phyloP scores from a whole-genome alignment of 2,888 invertebrate species.

The Petrolisthes manimaculis region DNA sequence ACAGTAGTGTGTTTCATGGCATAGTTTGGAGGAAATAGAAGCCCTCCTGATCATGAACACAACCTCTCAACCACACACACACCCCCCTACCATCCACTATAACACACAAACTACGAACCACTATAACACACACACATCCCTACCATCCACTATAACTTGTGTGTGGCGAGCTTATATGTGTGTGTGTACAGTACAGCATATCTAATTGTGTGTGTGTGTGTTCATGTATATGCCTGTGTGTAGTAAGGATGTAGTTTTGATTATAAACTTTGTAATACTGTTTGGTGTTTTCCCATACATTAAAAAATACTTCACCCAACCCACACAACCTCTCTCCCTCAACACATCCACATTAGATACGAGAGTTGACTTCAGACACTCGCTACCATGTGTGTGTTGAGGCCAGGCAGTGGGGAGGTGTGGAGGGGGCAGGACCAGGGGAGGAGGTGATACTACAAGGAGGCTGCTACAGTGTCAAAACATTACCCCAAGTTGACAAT shows the following conservation, averaged over 20 bases:
- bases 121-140: too few relatives aligned
- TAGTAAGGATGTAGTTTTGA: too few relatives aligned
- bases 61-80: too few relatives aligned
- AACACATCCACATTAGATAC: neutral
- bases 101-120: too few relatives aligned
- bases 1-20: too few relatives aligned
- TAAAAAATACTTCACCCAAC: neutral
- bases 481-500: slow-evolving; percentile 35
- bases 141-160: too few relatives aligned
- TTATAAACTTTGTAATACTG: neutral
- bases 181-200: neutral
- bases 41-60: too few relatives aligned
- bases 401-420: neutral
- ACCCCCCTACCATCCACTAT: too few relatives aligned
- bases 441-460: neutral
- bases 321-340: neutral
- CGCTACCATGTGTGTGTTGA: slow-evolving; percentile 31
- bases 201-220: slow-evolving; percentile 13
- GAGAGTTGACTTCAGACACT: slow-evolving; percentile 12
- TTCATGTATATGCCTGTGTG: neutral
- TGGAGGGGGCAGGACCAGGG: neutral
- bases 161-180: neutral
- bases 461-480: slow-evolving; percentile 24
- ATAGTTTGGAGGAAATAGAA: too few relatives aligned
- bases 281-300: neutral